Evolutionary conservation across 2,113 vertebrate species (phyloP), one percentile per base, ranked within the genome.

Genomic region (Machaerirhynchus nigripectus): DNA sequence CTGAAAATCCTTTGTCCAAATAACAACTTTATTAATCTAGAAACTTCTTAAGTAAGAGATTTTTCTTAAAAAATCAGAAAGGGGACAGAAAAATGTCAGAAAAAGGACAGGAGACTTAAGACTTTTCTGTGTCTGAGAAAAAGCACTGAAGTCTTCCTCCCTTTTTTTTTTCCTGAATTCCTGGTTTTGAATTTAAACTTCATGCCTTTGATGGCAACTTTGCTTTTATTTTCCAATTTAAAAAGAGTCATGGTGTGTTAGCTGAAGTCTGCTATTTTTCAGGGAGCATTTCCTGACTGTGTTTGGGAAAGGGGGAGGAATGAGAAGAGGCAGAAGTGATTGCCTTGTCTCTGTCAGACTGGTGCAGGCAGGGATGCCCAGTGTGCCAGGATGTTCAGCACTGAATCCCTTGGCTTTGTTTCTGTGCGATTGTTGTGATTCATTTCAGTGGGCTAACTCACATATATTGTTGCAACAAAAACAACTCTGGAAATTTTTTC

Each of bases 341-440:
- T 3, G 5, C 31, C 53, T 60, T 6, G 5, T 57, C 64, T 63
- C 57, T 74, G 70, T 61, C 47, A 44, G 75, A 9, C 22, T 1
- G 13, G 19, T 2, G 1, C 73, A 59, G 82, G 82, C 82, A 86
- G 71, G 63, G 63, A n/a, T 90, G 70, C 39, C 42, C 84, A n/a
- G 19, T 47, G 82, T 83, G 42, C 50, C 64, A 63, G 67, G 23
- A 59, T 0, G 2, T 73, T 55, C 65, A 67, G 46, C 6, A 1
- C 49, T 76, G 81, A 84, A 90, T 85, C 73, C 68, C 63, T 87
- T 90, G 89, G 77, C 89, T 80, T 63, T 80, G 21, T 89, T 92
- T 79, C 73, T 5, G 1, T 81, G 84, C 0, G 0, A 46, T 39
- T 83, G 44, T 33, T 95, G 39, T 33, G 84, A 67, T 92, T 81